These are phyloP conservation scores for Aricia artaxerxes DNA, from an alignment of 2,888 invertebrate genomes.

Conservation along the genomic window DNA sequence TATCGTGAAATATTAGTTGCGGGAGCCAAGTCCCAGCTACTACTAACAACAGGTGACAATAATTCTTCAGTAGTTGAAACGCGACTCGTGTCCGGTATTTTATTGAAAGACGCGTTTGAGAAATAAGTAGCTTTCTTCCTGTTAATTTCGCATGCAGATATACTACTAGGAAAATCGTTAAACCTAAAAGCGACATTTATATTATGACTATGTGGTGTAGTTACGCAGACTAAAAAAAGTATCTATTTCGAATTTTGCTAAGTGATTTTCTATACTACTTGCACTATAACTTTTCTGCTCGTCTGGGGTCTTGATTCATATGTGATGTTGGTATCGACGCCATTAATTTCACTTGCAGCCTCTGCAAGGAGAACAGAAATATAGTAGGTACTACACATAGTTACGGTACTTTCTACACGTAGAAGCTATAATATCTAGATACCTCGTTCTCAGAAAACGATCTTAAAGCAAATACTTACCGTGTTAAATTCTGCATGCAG, in stretches of 20 bases:
- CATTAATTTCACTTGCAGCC: background rate
- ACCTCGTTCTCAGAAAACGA: no score
- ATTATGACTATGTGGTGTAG: no score
- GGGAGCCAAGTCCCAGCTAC: background rate
- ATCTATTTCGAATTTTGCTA: background rate
- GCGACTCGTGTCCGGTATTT: background rate
- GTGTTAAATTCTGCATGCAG: no score
- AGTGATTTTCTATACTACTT: background rate
- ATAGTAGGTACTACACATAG: no score
- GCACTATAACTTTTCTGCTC: constrained; percentile 7
- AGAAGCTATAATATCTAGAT: no score
- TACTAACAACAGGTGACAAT: background rate
- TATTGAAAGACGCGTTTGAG: background rate
- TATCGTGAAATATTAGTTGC: background rate
- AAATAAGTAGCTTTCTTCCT: background rate
- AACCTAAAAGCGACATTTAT: background rate
- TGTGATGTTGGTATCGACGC: background rate
- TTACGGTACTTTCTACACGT: no score
- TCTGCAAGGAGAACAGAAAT: background rate
- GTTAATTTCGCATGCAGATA: background rate
- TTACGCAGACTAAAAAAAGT: no score
- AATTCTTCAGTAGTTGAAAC: background rate
- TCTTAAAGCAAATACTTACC: no score
- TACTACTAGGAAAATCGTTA: background rate
- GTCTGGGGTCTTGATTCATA: background rate